These are phyloP conservation scores for Ochotona princeps DNA, from an alignment of 2,113 vertebrate species.

Conservation along the genomic window DNA sequence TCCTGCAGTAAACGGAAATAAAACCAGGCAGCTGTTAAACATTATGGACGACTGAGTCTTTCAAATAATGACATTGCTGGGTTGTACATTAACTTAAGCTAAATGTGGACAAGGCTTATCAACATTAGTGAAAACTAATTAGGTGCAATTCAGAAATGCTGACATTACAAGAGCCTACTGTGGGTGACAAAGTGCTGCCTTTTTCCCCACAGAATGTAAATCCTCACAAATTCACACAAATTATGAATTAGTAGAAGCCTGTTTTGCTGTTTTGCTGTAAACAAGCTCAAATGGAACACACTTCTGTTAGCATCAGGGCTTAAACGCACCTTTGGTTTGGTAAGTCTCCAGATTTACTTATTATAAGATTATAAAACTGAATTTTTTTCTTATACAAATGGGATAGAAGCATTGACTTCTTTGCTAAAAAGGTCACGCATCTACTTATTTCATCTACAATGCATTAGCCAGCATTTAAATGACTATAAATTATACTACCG, in stretches of 20 bases:
- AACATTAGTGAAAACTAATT: constrained; percentile 25
- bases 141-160: constrained; percentile 39
- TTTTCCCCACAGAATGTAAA: background rate
- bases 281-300: constrained; percentile 44
- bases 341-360: constrained; percentile 27
- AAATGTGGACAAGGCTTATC: constrained; percentile 25
- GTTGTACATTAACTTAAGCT: constrained; percentile 53
- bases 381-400: constrained; percentile 34
- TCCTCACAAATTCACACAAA: constrained; percentile 18
- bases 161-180: background rate
- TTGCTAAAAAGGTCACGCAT: constrained; percentile 9
- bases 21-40: constrained; percentile 54
- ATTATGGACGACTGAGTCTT: constrained; percentile 31
- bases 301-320: background rate
- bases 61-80: constrained; percentile 39
- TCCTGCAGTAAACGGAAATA: constrained; percentile 87
- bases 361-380: constrained; percentile 19
- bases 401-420: constrained; percentile 36
- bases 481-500: background rate
- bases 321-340: background rate
- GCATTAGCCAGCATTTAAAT: constrained; percentile 51
- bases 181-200: background rate
- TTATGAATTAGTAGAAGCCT: background rate
- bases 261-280: background rate
- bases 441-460: constrained; percentile 40